Evolutionary conservation across 2,797 vertebrate species (phyloP).

Genomic region (Bovichtus variegatus): DNA sequence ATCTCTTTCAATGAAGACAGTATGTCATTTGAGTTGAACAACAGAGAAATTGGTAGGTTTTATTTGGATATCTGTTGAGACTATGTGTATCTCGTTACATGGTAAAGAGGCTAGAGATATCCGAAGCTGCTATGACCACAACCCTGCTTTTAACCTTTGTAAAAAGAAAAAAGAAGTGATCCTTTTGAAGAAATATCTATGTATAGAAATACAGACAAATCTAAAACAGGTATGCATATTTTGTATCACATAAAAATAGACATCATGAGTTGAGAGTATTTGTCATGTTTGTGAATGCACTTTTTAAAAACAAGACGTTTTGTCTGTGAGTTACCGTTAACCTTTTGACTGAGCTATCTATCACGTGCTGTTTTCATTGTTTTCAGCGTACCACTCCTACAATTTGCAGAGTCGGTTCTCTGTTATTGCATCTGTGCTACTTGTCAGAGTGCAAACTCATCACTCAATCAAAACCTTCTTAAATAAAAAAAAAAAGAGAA

Average conservation of each 20-base stretch:
- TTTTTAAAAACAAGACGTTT: slow-evolving; percentile 97
- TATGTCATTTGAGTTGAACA: slow-evolving; percentile 80
- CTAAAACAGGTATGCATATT: slow-evolving; percentile 92
- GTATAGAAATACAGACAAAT: slow-evolving; percentile 93
- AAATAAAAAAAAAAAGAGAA: slow-evolving; percentile 86
- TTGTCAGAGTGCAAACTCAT: slow-evolving; percentile 80
- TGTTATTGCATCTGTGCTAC: slow-evolving; percentile 81
- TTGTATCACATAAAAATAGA: slow-evolving; percentile 88
- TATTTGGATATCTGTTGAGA: slow-evolving; percentile 87
- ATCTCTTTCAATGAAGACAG: slow-evolving; percentile 92
- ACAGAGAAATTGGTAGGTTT: slow-evolving; percentile 88
- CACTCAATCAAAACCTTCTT: slow-evolving; percentile 85
- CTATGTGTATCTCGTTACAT: slow-evolving; percentile 75
- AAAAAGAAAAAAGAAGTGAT: slow-evolving; percentile 85
- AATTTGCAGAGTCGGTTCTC: slow-evolving; percentile 80
- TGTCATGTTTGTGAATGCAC: slow-evolving; percentile 99
- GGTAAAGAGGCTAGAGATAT: slow-evolving; percentile 84
- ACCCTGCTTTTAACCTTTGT: slow-evolving; percentile 95
- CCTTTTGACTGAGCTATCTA: slow-evolving; percentile 92
- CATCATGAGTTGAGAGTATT: slow-evolving; percentile 96
- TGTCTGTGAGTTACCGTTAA: slow-evolving; percentile 95
- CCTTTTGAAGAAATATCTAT: slow-evolving; percentile 91
- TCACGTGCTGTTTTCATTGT: slow-evolving; percentile 87
- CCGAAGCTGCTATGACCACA: slow-evolving; percentile 98
- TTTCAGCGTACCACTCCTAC: slow-evolving; percentile 83